Conservation (phyloP, 2,888 invertebrate species). For the Calameuta filiformis region DNA sequence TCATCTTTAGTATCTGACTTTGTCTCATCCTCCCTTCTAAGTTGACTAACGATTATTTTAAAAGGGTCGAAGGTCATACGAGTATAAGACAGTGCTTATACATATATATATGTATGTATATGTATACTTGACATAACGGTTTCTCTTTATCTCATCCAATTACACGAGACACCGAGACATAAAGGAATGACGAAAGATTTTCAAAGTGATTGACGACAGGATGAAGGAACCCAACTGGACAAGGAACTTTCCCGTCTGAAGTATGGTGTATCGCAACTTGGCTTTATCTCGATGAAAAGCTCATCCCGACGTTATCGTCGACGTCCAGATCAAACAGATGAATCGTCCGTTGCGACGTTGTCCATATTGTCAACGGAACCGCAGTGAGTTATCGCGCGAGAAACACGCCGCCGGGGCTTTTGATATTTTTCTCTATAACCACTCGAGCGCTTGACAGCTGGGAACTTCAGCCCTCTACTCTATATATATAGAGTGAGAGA, state of each 20-base stretch:
- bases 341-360: slow-evolving; percentile 2
- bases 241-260: neutral
- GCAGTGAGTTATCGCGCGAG: slow-evolving; percentile 7
- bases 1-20: neutral
- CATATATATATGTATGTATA: too few relatives aligned
- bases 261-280: neutral
- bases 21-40: neutral
- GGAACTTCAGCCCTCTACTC: neutral
- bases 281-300: slow-evolving; percentile 4
- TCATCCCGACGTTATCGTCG: neutral
- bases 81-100: neutral
- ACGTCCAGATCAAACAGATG: slow-evolving; percentile 1
- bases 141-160: neutral
- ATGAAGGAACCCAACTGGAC: neutral
- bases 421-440: neutral
- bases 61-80: neutral
- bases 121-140: neutral
- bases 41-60: neutral
- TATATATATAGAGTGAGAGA: too few relatives aligned
- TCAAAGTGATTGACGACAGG: neutral
- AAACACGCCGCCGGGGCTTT: neutral
- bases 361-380: neutral
- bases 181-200: neutral
- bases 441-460: slow-evolving; percentile 18
- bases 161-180: neutral